These are phyloP conservation scores for Chrysina gloriosa DNA, from an alignment of 2,888 invertebrate genomes.

Conservation along the genomic window DNA sequence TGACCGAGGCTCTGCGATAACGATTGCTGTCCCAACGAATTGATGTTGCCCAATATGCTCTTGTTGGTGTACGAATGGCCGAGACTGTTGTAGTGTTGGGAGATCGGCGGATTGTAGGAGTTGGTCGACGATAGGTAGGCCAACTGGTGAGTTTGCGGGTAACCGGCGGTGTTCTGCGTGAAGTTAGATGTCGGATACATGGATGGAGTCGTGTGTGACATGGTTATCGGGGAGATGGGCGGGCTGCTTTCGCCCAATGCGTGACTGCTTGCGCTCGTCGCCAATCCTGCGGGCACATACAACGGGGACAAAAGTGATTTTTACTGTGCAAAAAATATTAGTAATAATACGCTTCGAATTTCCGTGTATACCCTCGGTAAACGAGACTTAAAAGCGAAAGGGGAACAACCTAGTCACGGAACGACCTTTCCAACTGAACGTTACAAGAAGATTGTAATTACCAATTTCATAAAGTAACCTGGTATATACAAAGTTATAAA, in stretches of 20 bases:
- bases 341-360: background rate
- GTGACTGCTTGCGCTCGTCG: conserved; percentile 76
- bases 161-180: conserved; percentile 61
- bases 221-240: conserved; percentile 66
- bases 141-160: conserved; percentile 36
- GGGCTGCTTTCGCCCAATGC: conserved; percentile 75
- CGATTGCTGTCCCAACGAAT: conserved; percentile 40
- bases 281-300: conserved; percentile 46
- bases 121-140: conserved; percentile 53
- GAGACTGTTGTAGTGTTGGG: conserved; percentile 60
- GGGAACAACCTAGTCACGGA: too few species aligned
- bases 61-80: conserved; percentile 58
- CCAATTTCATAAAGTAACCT: too few species aligned
- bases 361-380: too few species aligned
- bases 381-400: too few species aligned
- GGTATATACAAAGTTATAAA: too few species aligned
- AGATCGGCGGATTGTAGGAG: conserved; percentile 52
- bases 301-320: background rate
- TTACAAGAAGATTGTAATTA: too few species aligned
- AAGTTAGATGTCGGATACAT: conserved; percentile 69
- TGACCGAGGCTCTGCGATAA: conserved; percentile 26
- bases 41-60: conserved; percentile 50
- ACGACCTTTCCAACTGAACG: too few species aligned
- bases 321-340: background rate
- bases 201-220: conserved; percentile 65